These are phyloP conservation scores for Adelognathus sp. DNA, from an alignment of 2,888 invertebrate genomes.

Conservation along the genomic window DNA sequence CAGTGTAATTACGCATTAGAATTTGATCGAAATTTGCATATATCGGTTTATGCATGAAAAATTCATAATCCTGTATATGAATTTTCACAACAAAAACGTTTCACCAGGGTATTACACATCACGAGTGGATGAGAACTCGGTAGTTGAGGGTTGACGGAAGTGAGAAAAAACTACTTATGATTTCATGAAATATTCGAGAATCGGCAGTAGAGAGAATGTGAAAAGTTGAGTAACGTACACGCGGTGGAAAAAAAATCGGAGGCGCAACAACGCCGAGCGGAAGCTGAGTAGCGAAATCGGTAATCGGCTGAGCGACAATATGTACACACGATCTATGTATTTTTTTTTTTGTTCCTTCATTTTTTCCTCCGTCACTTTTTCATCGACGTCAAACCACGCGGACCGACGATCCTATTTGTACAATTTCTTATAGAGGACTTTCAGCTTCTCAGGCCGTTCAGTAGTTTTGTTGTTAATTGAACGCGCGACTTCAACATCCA, in stretches of 20 bases:
- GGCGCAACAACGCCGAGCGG: background rate
- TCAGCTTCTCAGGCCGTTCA: conserved; percentile 77
- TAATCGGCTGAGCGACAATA: conserved; percentile 29
- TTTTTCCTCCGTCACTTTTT: conserved; percentile 1
- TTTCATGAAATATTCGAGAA: no score
- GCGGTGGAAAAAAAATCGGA: background rate
- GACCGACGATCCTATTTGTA: conserved; percentile 69
- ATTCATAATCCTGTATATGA: no score
- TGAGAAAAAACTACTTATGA: no score
- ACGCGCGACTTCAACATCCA: conserved; percentile 74
- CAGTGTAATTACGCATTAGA: no score
- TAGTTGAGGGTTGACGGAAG: no score
- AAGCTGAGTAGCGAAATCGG: background rate
- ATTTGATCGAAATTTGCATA: no score
- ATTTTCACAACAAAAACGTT: no score
- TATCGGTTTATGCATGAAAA: no score
- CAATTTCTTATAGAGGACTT: conserved; percentile 66
- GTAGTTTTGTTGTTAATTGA: conserved; percentile 73
- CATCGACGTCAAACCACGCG: conserved; percentile 32
- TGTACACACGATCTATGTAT: conserved; percentile 28
- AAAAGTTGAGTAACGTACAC: background rate
- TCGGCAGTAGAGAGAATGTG: background rate
- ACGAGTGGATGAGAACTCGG: no score
- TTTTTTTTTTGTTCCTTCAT: background rate
- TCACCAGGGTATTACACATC: no score